Evolutionary conservation across 2,797 vertebrate species (phyloP).

Genomic region (Champsocephalus esox): DNA sequence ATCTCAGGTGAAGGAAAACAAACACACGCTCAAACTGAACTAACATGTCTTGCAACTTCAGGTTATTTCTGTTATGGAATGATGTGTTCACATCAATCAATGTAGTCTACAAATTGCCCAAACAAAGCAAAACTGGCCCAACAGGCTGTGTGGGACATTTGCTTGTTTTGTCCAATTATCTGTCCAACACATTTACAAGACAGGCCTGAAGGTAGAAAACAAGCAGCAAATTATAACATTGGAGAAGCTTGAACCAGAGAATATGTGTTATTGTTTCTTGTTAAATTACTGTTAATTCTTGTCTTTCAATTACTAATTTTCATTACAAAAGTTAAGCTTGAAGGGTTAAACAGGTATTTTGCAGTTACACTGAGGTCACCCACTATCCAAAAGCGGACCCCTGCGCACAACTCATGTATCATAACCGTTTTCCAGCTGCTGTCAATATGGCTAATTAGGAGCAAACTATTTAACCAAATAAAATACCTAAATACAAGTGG

Average conservation of each 20-base stretch:
- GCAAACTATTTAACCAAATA: constrained; percentile 8
- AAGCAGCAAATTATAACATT: not conserved
- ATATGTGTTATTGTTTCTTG: not conserved
- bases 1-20: constrained; percentile 37
- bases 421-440: constrained; percentile 10
- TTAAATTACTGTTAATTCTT: not conserved
- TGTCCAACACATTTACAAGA: not conserved
- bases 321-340: not conserved
- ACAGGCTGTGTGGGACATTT: not conserved
- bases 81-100: not conserved
- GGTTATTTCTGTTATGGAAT: not conserved
- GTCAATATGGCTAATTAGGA: constrained; percentile 8
- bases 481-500: not conserved
- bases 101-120: not conserved
- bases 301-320: not conserved
- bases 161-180: not conserved
- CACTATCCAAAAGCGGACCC: not conserved
- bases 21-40: constrained; percentile 24
- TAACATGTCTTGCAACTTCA: not conserved
- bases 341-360: not conserved
- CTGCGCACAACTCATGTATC: constrained; percentile 7
- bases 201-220: not conserved
- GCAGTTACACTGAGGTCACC: not conserved
- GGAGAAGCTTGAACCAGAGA: not conserved
- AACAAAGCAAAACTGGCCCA: not conserved